Percentiles rank a stretch among this genome's conserved stretches.
Conservation (phyloP, 1,140 invertebrate genomes). For the Propsilocerus akamusi region DNA sequence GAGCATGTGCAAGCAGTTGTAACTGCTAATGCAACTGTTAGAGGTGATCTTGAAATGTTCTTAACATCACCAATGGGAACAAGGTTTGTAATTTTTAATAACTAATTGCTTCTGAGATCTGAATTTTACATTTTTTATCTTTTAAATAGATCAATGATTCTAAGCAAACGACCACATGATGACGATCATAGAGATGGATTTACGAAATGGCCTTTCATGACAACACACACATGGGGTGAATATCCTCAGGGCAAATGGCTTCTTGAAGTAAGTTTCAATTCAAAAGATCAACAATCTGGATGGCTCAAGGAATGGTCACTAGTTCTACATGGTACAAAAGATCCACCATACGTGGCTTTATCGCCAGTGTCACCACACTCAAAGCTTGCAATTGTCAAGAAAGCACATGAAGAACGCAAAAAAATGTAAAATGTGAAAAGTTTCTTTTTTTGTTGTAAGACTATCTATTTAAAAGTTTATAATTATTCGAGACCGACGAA, state of each 20-base stretch:
- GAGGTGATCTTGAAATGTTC: slow-evolving; percentile 89
- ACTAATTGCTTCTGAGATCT: neutral
- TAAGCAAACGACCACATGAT: slow-evolving; percentile 87
- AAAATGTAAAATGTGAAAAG: neutral
- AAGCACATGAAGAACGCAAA: slow-evolving; percentile 69
- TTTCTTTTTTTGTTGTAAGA: too few relatives aligned
- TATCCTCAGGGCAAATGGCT: slow-evolving; percentile 90
- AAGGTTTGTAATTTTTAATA: slow-evolving; percentile 33
- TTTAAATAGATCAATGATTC: slow-evolving; percentile 88
- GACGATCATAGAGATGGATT: slow-evolving; percentile 94
- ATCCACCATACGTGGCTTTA: slow-evolving; percentile 77
- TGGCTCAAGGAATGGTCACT: slow-evolving; percentile 92
- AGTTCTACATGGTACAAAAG: slow-evolving; percentile 91
- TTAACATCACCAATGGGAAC: slow-evolving; percentile 96
- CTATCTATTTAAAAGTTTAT: too few relatives aligned
- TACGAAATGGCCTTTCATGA: slow-evolving; percentile 99
- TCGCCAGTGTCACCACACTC: slow-evolving; percentile 78
- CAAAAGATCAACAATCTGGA: slow-evolving; percentile 53
- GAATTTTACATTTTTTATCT: neutral
- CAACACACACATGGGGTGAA: slow-evolving; percentile 99
- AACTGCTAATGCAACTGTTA: slow-evolving; percentile 72
- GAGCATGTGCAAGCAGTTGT: slow-evolving; percentile 98
- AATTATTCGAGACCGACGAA: too few relatives aligned
- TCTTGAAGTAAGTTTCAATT: slow-evolving; percentile 70
- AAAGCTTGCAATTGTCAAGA: slow-evolving; percentile 89